Evolutionary conservation across 2,888 invertebrate species (phyloP).

Genomic region (Parascotia fuliginaria): DNA sequence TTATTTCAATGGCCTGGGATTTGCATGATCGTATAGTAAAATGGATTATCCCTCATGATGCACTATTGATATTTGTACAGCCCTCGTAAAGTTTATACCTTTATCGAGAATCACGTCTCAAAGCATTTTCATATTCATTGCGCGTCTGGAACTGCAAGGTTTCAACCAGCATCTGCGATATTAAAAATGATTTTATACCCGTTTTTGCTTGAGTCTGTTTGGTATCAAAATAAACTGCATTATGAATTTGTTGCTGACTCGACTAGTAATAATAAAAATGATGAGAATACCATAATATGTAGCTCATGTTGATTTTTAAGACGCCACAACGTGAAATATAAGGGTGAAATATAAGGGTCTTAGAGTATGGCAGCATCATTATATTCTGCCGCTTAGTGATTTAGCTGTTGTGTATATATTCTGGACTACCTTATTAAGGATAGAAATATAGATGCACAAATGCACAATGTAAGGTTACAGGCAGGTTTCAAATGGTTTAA

Average conservation of each 20-base stretch:
- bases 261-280: not conserved
- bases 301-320: too few species aligned
- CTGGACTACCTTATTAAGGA: too few species aligned
- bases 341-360: too few species aligned
- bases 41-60: constrained; percentile 70
- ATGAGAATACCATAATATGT: too few species aligned
- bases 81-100: constrained; percentile 63
- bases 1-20: constrained; percentile 67
- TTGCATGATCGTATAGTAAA: constrained; percentile 64
- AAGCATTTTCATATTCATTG: constrained; percentile 44
- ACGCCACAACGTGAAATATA: too few species aligned
- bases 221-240: not conserved
- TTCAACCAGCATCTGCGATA: constrained; percentile 36
- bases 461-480: too few species aligned
- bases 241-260: not conserved
- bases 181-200: constrained; percentile 30
- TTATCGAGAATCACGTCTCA: constrained; percentile 55
- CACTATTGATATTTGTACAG: constrained; percentile 67
- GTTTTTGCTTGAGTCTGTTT: not conserved
- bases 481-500: too few species aligned
- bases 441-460: too few species aligned
- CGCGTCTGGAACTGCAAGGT: constrained; percentile 24
- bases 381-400: too few species aligned
- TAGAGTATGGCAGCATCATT: too few species aligned
- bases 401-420: too few species aligned